phyloP scores from a whole-genome alignment of 2,797 vertebrate genomes.

The Poliocrania exsul region DNA sequence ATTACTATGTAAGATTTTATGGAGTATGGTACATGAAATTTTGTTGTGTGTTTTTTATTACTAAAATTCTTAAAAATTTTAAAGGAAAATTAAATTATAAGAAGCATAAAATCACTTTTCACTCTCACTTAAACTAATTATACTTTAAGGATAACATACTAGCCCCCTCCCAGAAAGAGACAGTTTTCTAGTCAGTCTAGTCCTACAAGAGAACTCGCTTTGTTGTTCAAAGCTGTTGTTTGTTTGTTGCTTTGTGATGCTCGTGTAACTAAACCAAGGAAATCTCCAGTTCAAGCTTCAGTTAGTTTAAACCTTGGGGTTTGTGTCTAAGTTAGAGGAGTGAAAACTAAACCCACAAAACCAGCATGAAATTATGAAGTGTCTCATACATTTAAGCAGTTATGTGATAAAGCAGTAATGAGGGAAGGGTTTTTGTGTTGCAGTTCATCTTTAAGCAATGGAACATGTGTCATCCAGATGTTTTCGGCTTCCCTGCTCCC shows the following conservation, averaged over 20 bases:
- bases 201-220: not conserved
- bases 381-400: not conserved
- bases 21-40: not conserved
- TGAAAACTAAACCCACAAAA: not conserved
- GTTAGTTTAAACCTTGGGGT: not conserved
- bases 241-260: not conserved
- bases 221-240: not conserved
- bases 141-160: not conserved
- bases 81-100: not conserved
- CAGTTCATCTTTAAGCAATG: not conserved
- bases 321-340: not conserved
- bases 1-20: not conserved
- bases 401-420: not conserved
- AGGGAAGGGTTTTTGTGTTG: not conserved
- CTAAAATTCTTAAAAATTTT: not conserved
- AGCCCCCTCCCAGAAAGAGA: not conserved
- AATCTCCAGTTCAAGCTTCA: not conserved
- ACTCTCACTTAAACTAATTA: not conserved
- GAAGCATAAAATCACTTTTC: not conserved
- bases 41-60: not conserved
- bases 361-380: not conserved
- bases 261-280: not conserved
- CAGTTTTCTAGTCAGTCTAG: not conserved
- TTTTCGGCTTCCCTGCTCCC: not conserved
- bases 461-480: not conserved